Evolutionary conservation across 2,797 vertebrate species (phyloP).

Genomic region (Sitta carolinensis): DNA sequence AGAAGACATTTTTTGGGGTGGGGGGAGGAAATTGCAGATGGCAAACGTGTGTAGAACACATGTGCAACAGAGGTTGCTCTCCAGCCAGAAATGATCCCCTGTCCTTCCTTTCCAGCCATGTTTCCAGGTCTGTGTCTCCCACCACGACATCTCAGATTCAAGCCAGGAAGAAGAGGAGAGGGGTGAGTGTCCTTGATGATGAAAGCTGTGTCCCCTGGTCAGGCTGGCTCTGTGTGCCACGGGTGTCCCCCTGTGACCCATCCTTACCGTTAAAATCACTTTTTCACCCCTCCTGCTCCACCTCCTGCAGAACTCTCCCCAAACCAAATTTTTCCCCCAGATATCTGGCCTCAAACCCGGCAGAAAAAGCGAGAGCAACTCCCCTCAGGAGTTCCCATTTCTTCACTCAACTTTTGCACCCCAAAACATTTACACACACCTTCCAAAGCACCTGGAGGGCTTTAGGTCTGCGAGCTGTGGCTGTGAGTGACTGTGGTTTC

Average conservation of each 20-base stretch:
- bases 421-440: neutral
- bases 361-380: neutral
- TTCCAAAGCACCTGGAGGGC: neutral
- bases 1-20: neutral
- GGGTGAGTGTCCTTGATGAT: constrained; percentile 77
- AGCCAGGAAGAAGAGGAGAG: constrained; percentile 93
- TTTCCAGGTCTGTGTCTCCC: constrained; percentile 89
- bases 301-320: neutral
- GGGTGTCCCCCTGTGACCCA: fast-evolving
- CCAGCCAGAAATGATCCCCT: constrained; percentile 1
- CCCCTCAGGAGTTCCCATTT: neutral
- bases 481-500: neutral
- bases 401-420: neutral
- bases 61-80: neutral
- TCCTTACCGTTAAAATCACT: neutral
- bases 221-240: neutral
- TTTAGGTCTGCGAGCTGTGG: neutral
- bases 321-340: neutral
- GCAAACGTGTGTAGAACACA: neutral
- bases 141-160: constrained; percentile 89
- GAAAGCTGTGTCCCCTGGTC: neutral
- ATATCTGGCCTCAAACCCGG: neutral
- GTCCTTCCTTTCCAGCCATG: constrained; percentile 79
- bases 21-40: neutral
- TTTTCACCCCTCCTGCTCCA: neutral